These are phyloP conservation scores for Epinephelus malabaricus DNA, from an alignment of 2,797 vertebrate species.

Conservation along the genomic window DNA sequence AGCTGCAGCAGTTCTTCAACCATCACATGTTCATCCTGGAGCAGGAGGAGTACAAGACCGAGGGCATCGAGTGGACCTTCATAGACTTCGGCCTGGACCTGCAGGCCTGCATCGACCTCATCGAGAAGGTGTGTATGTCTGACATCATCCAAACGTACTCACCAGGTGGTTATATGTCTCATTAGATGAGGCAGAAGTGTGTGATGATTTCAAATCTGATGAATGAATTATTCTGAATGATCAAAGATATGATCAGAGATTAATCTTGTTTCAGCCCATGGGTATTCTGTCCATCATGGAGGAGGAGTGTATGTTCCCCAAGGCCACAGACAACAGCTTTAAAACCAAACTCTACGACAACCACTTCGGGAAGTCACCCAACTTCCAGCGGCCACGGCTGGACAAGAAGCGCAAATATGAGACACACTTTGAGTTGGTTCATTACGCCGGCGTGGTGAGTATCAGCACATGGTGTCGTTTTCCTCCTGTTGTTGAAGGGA, in stretches of 20 bases:
- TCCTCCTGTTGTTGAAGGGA: too few relatives aligned
- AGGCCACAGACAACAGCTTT: conserved; percentile 92
- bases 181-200: too few relatives aligned
- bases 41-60: conserved; percentile 95
- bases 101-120: conserved; percentile 95
- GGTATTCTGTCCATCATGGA: conserved; percentile 96
- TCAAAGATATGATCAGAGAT: neutral
- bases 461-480: neutral
- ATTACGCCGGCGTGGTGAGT: conserved; percentile 97
- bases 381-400: conserved; percentile 91
- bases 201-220: too few relatives aligned
- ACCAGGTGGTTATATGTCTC: too few relatives aligned
- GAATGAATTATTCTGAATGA: neutral
- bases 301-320: conserved; percentile 98
- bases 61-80: conserved; percentile 96
- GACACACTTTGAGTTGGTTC: conserved; percentile 94
- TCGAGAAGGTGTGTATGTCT: conserved; percentile 86
- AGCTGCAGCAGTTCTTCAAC: conserved; percentile 97
- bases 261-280: conserved; percentile 84
- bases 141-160: too few relatives aligned
- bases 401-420: conserved; percentile 96
- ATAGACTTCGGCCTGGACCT: conserved; percentile 96
- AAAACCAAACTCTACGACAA: conserved; percentile 97
- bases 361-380: conserved; percentile 94
- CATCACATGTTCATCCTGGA: conserved; percentile 98